Conservation (phyloP, 2,113 vertebrate genomes). For the Benitochromis conjunctus region DNA sequence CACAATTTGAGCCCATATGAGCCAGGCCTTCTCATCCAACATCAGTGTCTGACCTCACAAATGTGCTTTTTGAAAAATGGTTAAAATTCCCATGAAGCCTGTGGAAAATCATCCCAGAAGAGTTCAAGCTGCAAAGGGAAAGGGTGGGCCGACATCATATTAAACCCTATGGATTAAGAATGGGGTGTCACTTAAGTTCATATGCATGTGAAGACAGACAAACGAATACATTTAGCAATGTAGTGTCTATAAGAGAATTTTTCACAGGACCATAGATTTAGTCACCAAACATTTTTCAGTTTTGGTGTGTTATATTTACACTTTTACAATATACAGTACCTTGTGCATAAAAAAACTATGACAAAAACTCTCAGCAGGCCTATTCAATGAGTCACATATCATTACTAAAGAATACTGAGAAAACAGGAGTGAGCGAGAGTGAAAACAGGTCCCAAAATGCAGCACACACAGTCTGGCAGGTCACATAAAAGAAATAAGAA, state of each 20-base stretch:
- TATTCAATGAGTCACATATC: neutral
- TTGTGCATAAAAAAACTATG: neutral
- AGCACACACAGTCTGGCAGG: fast-evolving
- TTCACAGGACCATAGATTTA: neutral
- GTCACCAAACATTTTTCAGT: neutral
- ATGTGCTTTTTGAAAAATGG: neutral
- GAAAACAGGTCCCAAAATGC: neutral
- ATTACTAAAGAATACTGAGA: neutral
- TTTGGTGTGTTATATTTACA: neutral
- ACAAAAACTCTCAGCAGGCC: neutral
- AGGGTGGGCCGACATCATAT: neutral
- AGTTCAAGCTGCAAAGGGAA: neutral
- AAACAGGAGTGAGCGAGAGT: no score
- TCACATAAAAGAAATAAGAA: neutral
- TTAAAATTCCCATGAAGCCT: neutral
- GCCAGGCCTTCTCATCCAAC: neutral
- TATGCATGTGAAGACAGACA: neutral
- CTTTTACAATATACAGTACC: neutral
- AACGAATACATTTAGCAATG: neutral
- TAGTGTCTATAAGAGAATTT: neutral
- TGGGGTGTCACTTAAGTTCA: neutral
- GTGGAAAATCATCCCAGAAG: neutral
- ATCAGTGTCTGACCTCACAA: neutral
- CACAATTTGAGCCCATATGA: no score
- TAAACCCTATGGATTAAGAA: neutral